A percentile compares a stretch with the other conserved stretches of the same genome.
These are phyloP conservation scores for Momotus momota DNA, from an alignment of 2,797 vertebrate species.

Conservation along the genomic window DNA sequence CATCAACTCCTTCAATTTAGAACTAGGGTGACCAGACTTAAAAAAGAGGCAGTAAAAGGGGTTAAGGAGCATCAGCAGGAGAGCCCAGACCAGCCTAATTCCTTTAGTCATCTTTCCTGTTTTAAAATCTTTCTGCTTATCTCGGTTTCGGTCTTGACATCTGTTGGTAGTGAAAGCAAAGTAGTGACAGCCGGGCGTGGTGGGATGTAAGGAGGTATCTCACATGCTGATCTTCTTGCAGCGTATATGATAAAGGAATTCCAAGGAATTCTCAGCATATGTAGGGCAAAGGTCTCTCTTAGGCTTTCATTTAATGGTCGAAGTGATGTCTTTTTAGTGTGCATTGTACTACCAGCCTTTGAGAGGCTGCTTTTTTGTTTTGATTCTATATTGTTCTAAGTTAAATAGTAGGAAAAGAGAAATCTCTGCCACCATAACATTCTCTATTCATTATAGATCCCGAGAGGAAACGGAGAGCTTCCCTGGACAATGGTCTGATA, in stretches of 20 bases:
- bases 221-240: background rate
- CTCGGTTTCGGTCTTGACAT: background rate
- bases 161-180: background rate
- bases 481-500: slow-evolving; percentile 31
- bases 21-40: background rate
- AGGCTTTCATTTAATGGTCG: rapidly evolving
- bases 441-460: slow-evolving; percentile 55
- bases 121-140: slow-evolving; percentile 5
- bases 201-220: background rate
- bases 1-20: background rate
- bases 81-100: background rate
- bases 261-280: background rate
- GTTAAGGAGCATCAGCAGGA: background rate
- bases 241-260: background rate
- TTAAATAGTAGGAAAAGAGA: slow-evolving; percentile 74
- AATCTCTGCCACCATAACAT: slow-evolving; percentile 47
- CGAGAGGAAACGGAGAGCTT: slow-evolving; percentile 28
- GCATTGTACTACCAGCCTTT: slow-evolving; percentile 13
- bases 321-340: background rate
- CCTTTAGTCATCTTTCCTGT: background rate
- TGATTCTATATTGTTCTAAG: slow-evolving; percentile 60
- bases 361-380: slow-evolving; percentile 42
- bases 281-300: background rate
- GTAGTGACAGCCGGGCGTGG: background rate
- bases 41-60: background rate